phyloP scores from a whole-genome alignment of 1,140 invertebrate species.

The Philopotamus ludificatus region DNA sequence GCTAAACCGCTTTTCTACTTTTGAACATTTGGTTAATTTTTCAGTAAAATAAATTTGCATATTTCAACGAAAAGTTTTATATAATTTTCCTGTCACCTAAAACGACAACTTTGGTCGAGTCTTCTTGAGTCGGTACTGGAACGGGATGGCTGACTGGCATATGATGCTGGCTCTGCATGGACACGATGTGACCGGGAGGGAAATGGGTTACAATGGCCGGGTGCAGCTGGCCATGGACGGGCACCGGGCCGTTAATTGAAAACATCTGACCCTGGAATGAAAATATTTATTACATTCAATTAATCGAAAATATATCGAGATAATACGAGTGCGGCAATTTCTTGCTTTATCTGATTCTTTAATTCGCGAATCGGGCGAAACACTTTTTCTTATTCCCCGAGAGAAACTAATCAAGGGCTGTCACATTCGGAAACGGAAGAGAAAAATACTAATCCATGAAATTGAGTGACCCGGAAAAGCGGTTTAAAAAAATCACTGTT shows the following conservation, averaged over 20 bases:
- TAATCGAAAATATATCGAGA: too few relatives aligned
- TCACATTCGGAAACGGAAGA: too few relatives aligned
- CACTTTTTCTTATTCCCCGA: too few relatives aligned
- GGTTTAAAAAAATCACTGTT: too few relatives aligned
- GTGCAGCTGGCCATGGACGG: conserved; percentile 37
- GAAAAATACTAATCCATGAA: too few relatives aligned
- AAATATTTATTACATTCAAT: too few relatives aligned
- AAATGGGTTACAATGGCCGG: conserved; percentile 34
- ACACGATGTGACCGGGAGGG: conserved; percentile 35
- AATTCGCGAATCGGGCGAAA: too few relatives aligned
- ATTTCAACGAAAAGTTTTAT: background rate
- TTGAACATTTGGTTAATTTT: background rate
- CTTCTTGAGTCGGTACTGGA: conserved; percentile 22
- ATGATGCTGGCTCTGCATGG: conserved; percentile 40
- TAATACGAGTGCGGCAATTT: too few relatives aligned
- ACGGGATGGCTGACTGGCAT: conserved; percentile 31
- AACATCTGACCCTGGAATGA: conserved; percentile 34
- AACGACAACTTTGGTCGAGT: conserved; percentile 44
- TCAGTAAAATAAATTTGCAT: background rate
- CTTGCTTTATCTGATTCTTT: too few relatives aligned
- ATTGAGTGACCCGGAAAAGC: too few relatives aligned
- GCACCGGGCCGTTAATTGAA: conserved; percentile 39
- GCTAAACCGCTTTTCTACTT: background rate
- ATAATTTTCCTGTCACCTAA: conserved; percentile 44
- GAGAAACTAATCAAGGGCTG: too few relatives aligned